Percentiles rank a stretch among this genome's conserved stretches.
phyloP scores from a whole-genome alignment of 92 coral and sea anemone species.

The Plumapathes pennacea region DNA sequence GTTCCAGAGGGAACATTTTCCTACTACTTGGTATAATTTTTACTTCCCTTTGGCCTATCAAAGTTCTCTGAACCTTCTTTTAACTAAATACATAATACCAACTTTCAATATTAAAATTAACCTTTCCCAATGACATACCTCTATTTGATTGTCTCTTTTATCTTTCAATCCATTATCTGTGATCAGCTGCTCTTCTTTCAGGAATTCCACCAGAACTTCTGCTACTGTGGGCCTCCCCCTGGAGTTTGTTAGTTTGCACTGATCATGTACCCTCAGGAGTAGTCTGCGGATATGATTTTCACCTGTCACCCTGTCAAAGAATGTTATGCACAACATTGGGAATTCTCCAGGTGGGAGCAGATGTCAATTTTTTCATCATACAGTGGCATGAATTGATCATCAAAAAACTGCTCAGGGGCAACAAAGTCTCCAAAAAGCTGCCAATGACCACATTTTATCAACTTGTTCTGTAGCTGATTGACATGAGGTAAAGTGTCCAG shows the following conservation, averaged over 20 bases:
- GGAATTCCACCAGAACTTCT: constrained; percentile 36
- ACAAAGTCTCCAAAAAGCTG: constrained; percentile 67
- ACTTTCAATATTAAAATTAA: too few species aligned
- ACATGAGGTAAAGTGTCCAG: constrained; percentile 76
- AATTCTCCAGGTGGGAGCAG: constrained; percentile 70
- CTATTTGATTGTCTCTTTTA: constrained; percentile 36
- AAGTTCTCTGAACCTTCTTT: too few species aligned
- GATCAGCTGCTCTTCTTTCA: constrained; percentile 17
- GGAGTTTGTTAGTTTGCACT: constrained; percentile 51
- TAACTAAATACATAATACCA: too few species aligned
- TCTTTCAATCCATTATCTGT: constrained; percentile 2
- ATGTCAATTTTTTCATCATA: constrained; percentile 87
- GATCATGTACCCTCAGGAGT: constrained; percentile 46
- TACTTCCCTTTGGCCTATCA: too few species aligned
- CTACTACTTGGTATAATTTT: too few species aligned
- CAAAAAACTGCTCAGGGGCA: constrained; percentile 81
- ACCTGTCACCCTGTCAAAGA: constrained; percentile 45
- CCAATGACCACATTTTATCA: constrained; percentile 73
- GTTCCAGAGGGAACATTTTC: too few species aligned
- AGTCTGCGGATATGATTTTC: constrained; percentile 54
- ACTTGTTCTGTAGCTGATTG: constrained; percentile 21
- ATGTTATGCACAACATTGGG: constrained; percentile 64
- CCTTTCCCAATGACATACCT: too few species aligned
- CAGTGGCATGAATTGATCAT: constrained; percentile 58
- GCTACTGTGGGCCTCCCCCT: constrained; percentile 53